Evolutionary conservation across 2,797 vertebrate species (phyloP).

Genomic region (Ptychobarbus kaznakovi): DNA sequence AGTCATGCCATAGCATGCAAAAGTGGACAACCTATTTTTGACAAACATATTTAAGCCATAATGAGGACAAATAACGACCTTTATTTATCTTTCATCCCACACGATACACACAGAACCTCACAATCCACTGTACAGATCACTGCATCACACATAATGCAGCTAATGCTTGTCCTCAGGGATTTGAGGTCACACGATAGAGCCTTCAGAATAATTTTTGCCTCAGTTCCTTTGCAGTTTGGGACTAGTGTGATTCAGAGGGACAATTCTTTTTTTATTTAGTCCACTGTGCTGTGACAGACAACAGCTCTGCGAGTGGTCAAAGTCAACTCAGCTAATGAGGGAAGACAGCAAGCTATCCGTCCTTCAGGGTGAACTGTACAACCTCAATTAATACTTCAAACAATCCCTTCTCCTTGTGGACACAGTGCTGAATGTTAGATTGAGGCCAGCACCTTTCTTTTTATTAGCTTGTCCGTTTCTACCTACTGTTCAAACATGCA

Average conservation of each 20-base stretch:
- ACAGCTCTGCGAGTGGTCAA: conserved; percentile 60
- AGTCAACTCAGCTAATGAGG: conserved; percentile 65
- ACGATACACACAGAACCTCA: conserved; percentile 28
- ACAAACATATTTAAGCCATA: conserved; percentile 61
- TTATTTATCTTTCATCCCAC: conserved; percentile 1
- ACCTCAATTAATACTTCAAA: conserved; percentile 79
- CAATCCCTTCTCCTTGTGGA: conserved; percentile 47
- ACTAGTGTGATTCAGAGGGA: conserved; percentile 13
- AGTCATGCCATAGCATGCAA: conserved; percentile 54
- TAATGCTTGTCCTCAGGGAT: conserved; percentile 45
- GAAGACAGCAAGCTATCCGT: conserved; percentile 40
- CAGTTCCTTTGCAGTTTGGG: conserved; percentile 15
- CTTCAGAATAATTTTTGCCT: conserved; percentile 27
- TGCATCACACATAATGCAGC: conserved; percentile 45
- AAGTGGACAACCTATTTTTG: conserved; percentile 56
- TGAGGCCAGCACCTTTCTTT: conserved; percentile 50
- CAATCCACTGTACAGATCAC: conserved; percentile 50
- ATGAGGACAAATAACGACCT: conserved; percentile 25
- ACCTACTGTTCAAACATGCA: conserved; percentile 28
- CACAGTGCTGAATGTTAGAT: conserved; percentile 67
- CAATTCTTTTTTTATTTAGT: conserved; percentile 50
- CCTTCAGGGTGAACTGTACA: conserved; percentile 65
- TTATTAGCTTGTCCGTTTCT: conserved; percentile 27
- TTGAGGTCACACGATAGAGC: conserved; percentile 32
- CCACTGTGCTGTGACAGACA: conserved; percentile 65